These are phyloP conservation scores for Uloborus diversus DNA, from an alignment of 1,140 invertebrate genomes.

Conservation along the genomic window DNA sequence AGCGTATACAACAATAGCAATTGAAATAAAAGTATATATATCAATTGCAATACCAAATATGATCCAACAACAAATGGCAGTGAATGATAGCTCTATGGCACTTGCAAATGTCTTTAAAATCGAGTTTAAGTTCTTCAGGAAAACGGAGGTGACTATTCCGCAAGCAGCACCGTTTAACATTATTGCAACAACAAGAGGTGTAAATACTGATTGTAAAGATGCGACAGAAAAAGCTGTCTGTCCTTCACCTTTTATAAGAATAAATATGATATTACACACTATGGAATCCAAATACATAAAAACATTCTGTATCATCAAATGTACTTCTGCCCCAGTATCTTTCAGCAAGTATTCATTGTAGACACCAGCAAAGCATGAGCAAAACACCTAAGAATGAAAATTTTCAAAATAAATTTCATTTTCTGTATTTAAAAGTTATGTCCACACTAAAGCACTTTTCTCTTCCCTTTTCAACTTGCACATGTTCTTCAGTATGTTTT, in stretches of 20 bases:
- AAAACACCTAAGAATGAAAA: constrained; percentile 78
- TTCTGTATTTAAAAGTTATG: no score
- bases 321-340: constrained; percentile 76
- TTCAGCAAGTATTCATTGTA: constrained; percentile 97
- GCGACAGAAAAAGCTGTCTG: constrained; percentile 70
- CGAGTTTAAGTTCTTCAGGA: constrained; percentile 91
- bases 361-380: constrained; percentile 92
- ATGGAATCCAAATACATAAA: constrained; percentile 97
- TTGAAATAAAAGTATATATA: constrained; percentile 82
- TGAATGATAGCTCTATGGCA: constrained; percentile 90
- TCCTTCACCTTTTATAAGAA: constrained; percentile 75
- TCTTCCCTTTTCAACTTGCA: no score
- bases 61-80: constrained; percentile 87
- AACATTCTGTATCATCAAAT: constrained; percentile 93
- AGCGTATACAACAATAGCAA: constrained; percentile 83
- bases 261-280: constrained; percentile 80
- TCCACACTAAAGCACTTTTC: no score
- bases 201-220: constrained; percentile 69
- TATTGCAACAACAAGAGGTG: constrained; percentile 79
- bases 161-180: constrained; percentile 90
- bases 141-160: constrained; percentile 93
- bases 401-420: no score
- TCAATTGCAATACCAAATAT: constrained; percentile 89
- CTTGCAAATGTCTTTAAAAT: constrained; percentile 97
- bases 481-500: no score